A percentile compares a stretch with the other conserved stretches of the same genome.
Evolutionary conservation across 2,113 vertebrate genomes (phyloP).

Genomic region (Mesitornis unicolor): DNA sequence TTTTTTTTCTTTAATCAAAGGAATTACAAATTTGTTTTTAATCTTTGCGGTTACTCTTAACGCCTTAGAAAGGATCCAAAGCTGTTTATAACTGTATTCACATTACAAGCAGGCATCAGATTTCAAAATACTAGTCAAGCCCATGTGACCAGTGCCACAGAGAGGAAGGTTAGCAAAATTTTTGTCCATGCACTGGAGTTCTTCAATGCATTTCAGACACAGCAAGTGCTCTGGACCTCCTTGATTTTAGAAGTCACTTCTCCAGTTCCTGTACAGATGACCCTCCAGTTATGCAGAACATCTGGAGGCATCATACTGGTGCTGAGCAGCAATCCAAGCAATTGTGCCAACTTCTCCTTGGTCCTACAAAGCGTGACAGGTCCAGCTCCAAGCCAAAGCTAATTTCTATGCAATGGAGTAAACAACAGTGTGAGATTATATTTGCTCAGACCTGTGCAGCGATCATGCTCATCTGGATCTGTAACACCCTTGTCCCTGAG

Average conservation of each 20-base stretch:
- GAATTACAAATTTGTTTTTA: conserved; percentile 59
- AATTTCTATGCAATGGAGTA: neutral
- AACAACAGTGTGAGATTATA: neutral
- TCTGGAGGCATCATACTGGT: neutral
- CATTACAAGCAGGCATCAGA: conserved; percentile 25
- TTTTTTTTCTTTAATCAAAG: neutral
- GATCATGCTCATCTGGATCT: neutral
- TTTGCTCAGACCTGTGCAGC: neutral
- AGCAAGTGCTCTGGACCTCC: neutral
- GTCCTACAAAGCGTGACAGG: neutral
- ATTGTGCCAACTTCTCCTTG: neutral
- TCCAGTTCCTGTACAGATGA: neutral
- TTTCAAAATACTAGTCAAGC: neutral
- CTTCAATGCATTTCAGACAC: neutral
- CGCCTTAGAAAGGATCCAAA: conserved; percentile 22
- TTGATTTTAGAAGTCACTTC: neutral
- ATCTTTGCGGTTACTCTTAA: conserved; percentile 20
- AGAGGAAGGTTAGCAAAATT: neutral
- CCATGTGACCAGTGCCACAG: neutral
- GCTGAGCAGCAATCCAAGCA: neutral
- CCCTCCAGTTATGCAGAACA: neutral
- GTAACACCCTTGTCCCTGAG: neutral
- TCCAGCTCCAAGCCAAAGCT: neutral
- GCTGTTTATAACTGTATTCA: conserved; percentile 29
- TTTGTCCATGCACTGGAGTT: neutral